phyloP scores from a whole-genome alignment of 2,797 vertebrate species.

The Poeciliopsis turneri region DNA sequence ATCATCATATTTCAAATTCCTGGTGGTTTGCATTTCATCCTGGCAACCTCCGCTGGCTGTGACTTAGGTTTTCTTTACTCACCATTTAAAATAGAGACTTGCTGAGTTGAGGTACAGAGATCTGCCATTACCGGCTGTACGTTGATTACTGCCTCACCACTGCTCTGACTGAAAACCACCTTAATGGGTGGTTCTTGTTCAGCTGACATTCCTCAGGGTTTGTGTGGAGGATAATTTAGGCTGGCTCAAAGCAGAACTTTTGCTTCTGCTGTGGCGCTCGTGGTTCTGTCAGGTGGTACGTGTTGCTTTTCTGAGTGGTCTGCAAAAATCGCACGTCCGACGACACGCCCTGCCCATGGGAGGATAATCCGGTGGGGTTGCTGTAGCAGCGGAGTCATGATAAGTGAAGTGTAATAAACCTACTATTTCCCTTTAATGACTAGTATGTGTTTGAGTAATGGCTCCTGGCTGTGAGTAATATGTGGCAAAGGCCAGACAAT shows the following conservation, averaged over 20 bases:
- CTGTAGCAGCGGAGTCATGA: constrained; percentile 57
- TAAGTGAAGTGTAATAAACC: constrained; percentile 64
- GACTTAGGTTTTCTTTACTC: constrained; percentile 51
- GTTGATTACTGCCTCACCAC: constrained; percentile 52
- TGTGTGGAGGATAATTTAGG: constrained; percentile 56
- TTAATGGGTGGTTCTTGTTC: constrained; percentile 60
- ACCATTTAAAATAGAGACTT: constrained; percentile 46
- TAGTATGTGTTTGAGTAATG: constrained; percentile 46
- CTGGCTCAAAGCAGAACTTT: constrained; percentile 17
- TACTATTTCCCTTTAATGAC: constrained; percentile 68
- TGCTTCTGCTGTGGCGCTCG: constrained; percentile 10
- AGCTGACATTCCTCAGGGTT: constrained; percentile 38
- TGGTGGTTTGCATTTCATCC: constrained; percentile 28
- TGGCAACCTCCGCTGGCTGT: constrained; percentile 17
- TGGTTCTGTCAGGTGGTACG: constrained; percentile 24
- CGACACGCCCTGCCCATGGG: constrained; percentile 62
- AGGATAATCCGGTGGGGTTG: constrained; percentile 52
- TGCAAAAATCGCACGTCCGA: constrained; percentile 60
- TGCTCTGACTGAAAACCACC: constrained; percentile 49
- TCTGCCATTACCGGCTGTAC: constrained; percentile 56
- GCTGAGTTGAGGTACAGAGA: constrained; percentile 30
- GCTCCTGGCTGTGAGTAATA: constrained; percentile 61
- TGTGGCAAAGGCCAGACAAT: constrained; percentile 63
- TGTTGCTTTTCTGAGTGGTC: constrained; percentile 56
- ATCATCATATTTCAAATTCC: neutral